A percentile compares a stretch with the other conserved stretches of the same genome.
phyloP scores from a whole-genome alignment of 2,888 invertebrate genomes.

The Branchipolynoe longqiensis region DNA sequence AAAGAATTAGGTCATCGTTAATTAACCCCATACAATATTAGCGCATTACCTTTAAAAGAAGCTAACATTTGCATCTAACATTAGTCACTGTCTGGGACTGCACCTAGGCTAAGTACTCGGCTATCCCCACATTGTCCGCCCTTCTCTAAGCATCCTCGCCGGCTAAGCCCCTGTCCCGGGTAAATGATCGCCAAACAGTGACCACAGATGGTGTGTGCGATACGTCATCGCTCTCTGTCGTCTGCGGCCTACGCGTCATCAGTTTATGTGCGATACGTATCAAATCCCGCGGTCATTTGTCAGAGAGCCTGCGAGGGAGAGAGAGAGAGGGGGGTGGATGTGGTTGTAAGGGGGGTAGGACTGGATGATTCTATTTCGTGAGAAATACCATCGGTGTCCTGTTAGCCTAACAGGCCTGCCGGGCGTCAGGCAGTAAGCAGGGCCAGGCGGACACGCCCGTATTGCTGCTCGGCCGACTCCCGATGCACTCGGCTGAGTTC shows the following conservation, averaged over 20 bases:
- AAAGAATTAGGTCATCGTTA: too few species aligned
- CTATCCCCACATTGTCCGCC: not conserved
- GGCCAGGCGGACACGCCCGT: too few species aligned
- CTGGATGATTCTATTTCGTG: too few species aligned
- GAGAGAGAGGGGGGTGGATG: too few species aligned
- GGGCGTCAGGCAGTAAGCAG: too few species aligned
- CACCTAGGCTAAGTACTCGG: not conserved
- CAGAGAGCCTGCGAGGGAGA: not conserved
- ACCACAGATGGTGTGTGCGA: slow-evolving; percentile 48
- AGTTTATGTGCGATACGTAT: slow-evolving; percentile 24
- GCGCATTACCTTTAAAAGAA: too few species aligned
- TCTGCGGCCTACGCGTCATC: slow-evolving; percentile 35
- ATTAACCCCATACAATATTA: too few species aligned
- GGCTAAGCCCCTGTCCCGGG: slow-evolving; percentile 2
- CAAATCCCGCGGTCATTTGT: not conserved
- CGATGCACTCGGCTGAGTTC: not conserved
- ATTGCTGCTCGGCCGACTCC: not conserved
- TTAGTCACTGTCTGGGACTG: too few species aligned
- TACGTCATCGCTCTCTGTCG: slow-evolving; percentile 41
- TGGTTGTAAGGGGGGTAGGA: too few species aligned
- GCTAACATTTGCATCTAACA: too few species aligned
- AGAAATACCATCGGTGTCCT: too few species aligned
- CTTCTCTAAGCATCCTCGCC: not conserved
- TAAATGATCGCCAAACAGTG: not conserved
- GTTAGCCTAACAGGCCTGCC: too few species aligned